Base-by-base conservation (phyloP, 1,140 invertebrate species). In the Drosophila nigromelanica region DNA sequence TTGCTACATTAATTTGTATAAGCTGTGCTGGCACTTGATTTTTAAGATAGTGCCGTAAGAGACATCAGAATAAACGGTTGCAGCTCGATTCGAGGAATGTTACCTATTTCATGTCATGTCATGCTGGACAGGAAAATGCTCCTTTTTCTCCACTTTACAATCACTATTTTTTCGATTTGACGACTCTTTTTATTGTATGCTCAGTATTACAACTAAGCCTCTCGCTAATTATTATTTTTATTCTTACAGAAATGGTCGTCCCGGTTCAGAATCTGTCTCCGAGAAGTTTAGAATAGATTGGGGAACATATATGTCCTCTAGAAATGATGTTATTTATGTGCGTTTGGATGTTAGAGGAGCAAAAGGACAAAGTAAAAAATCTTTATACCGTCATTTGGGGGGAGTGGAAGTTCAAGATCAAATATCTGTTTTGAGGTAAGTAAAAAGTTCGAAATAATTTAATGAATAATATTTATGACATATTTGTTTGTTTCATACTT, bases 221-320 rank as follows among this genome's bases (percentile, higher is more conserved):
- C 3, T 2, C 3, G 21, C 0, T 24, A 24, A 24, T 15, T 42
- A 45, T 51, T 39, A 15, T 58, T 52, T 67, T 42, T 59, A 69
- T 40, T 75, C 58, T 92, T 93, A 15, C 92, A 97, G 97, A 42
- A 98, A 99, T 92, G 98, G 96, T 37, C 95, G 97, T 27, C 98
- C 98, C 10, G 97, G 97, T 12, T 96, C 96, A 66, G 96, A 97
- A 86, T 94, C 96, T 35, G 97, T 98, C 33, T 97, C 96, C 0
- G 96, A 98, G 66, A 94, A 96, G 90, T 98, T 97, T 92, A 91
- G 93, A 39, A 94, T 98, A 68, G 96, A 97, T 89, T 98, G 97
- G 97, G 96, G 96, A 11, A 97, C 96, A 2, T 99, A 98, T 92
- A 96, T 99, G 95, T 96, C 97, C 43, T 98, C 97, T 67, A 95